phyloP scores from a whole-genome alignment of 2,113 vertebrate genomes.

The Gulo gulo region DNA sequence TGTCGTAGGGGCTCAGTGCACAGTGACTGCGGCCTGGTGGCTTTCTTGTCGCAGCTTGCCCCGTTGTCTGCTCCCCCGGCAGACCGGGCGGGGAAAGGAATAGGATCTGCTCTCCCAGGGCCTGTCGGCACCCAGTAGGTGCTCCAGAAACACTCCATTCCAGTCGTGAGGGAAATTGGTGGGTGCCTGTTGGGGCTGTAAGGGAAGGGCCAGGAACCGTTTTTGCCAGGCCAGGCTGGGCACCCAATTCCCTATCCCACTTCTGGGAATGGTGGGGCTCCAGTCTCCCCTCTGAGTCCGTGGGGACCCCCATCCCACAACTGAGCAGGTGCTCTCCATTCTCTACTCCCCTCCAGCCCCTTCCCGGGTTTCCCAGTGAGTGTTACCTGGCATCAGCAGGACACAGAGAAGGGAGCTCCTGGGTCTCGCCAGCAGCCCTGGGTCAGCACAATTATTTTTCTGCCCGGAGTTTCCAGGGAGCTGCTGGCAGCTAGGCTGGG shows the following conservation, averaged over 20 bases:
- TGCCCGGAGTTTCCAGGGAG: slow-evolving; percentile 25
- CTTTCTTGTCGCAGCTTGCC: no score
- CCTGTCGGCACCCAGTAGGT: not conserved
- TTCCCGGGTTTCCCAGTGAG: not conserved
- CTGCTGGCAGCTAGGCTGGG: not conserved
- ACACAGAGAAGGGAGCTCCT: not conserved
- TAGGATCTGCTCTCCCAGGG: not conserved
- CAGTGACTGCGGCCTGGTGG: not conserved
- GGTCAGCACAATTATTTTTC: slow-evolving; percentile 54
- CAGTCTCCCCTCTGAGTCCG: fast-evolving
- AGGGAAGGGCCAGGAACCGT: not conserved
- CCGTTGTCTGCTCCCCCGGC: not conserved
- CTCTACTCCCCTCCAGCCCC: not conserved
- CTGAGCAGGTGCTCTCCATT: fast-evolving
- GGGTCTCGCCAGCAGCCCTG: not conserved
- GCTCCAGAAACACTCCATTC: not conserved
- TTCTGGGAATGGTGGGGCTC: not conserved
- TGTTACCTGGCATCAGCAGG: not conserved
- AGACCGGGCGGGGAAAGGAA: not conserved
- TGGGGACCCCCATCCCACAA: not conserved
- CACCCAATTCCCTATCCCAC: not conserved
- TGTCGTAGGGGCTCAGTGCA: fast-evolving
- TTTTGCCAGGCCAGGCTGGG: not conserved
- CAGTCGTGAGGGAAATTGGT: not conserved
- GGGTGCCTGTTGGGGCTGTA: not conserved